Conservation (phyloP, 2,888 invertebrate genomes). For the Beris morrisii region DNA sequence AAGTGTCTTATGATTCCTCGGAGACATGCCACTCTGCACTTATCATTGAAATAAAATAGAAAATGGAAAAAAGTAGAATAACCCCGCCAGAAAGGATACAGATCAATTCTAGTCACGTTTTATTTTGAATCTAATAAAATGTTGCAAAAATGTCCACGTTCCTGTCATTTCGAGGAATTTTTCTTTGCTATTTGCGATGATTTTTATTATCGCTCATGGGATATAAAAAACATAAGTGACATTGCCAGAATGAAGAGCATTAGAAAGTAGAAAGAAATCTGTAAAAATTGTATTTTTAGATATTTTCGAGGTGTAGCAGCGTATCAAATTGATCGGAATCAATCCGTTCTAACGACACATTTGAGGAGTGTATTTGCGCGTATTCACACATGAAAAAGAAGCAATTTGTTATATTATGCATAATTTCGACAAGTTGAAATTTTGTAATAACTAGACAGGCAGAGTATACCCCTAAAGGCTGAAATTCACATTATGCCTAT, state of each 20-base stretch:
- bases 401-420: no score
- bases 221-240: conserved; percentile 14
- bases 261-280: no score
- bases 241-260: neutral
- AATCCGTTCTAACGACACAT: no score
- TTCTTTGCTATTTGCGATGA: conserved; percentile 29
- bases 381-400: no score
- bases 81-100: neutral
- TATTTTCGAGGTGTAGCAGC: no score
- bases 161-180: conserved; percentile 27
- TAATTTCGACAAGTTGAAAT: no score
- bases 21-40: neutral
- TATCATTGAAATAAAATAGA: conserved; percentile 9
- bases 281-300: no score
- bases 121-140: conserved; percentile 35
- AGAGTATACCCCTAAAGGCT: no score
- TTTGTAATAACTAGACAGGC: no score
- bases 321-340: no score
- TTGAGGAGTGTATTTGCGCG: no score
- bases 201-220: conserved; percentile 29
- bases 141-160: conserved; percentile 32
- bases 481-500: no score
- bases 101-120: conserved; percentile 32
- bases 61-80: neutral
- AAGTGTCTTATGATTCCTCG: conserved; percentile 9